Evolutionary conservation across 2,797 vertebrate genomes (phyloP).

Genomic region (Cuniculus paca): DNA sequence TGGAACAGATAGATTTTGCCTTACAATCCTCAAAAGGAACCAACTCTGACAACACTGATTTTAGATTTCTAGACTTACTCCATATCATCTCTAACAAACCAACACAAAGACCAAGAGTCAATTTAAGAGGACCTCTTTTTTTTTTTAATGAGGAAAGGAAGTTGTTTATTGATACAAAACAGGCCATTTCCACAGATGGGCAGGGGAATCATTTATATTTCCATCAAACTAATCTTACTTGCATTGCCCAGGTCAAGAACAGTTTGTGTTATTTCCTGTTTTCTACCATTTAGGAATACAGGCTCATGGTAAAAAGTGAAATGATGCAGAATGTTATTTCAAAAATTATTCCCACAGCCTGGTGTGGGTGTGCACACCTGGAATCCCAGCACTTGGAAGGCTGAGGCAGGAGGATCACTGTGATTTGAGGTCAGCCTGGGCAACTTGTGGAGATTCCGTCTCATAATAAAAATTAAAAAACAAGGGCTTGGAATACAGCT

Average conservation of each 20-base stretch:
- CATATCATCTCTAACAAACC: background rate
- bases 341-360: background rate
- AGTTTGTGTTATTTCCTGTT: slow-evolving; percentile 47
- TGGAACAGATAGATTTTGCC: background rate
- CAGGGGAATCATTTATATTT: background rate
- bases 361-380: background rate
- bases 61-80: background rate
- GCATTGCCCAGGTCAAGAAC: background rate
- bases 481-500: background rate
- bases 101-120: background rate
- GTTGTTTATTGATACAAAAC: too few species aligned
- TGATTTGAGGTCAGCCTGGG: background rate
- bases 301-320: background rate
- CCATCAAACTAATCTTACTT: background rate
- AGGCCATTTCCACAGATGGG: too few species aligned
- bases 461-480: background rate
- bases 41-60: background rate
- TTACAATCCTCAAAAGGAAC: background rate
- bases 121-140: too few species aligned
- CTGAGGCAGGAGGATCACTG: background rate
- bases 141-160: too few species aligned
- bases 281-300: background rate
- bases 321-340: background rate
- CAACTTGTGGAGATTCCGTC: background rate
- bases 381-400: background rate